Evolutionary conservation across 2,113 vertebrate genomes (phyloP).

Genomic region (Corvus cornix): DNA sequence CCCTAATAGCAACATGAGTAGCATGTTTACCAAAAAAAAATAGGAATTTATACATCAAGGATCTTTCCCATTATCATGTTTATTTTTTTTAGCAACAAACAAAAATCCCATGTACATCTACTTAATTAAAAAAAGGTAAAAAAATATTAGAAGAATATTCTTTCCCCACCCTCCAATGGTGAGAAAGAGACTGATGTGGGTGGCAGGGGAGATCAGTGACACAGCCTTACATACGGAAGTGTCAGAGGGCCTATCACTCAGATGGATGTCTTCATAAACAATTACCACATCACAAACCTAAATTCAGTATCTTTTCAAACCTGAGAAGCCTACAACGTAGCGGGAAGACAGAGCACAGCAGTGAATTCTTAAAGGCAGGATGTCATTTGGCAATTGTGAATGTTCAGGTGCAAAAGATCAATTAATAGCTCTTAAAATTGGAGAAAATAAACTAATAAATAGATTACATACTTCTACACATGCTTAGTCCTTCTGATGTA

Average conservation of each 20-base stretch:
- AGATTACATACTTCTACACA: neutral
- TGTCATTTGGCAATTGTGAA: neutral
- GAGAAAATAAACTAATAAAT: neutral
- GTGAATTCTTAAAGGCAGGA: conserved; percentile 3
- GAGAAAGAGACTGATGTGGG: neutral
- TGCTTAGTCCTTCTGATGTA: neutral
- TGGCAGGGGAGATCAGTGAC: neutral
- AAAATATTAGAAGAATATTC: neutral
- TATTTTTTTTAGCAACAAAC: neutral
- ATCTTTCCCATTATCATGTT: neutral
- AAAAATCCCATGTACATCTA: neutral
- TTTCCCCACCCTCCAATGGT: neutral
- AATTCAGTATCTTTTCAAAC: conserved; percentile 23
- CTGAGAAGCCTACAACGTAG: neutral
- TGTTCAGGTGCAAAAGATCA: neutral
- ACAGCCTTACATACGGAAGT: neutral
- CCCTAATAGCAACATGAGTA: neutral
- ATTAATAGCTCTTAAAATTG: neutral
- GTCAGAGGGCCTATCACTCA: neutral
- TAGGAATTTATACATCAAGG: rapidly evolving
- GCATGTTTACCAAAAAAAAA: neutral
- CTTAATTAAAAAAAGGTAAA: neutral
- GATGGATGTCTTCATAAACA: neutral
- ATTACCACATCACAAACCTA: conserved; percentile 46
- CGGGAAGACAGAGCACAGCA: neutral